Conservation (phyloP, 2,113 vertebrate species). For the Phalacrocorax carbo region DNA sequence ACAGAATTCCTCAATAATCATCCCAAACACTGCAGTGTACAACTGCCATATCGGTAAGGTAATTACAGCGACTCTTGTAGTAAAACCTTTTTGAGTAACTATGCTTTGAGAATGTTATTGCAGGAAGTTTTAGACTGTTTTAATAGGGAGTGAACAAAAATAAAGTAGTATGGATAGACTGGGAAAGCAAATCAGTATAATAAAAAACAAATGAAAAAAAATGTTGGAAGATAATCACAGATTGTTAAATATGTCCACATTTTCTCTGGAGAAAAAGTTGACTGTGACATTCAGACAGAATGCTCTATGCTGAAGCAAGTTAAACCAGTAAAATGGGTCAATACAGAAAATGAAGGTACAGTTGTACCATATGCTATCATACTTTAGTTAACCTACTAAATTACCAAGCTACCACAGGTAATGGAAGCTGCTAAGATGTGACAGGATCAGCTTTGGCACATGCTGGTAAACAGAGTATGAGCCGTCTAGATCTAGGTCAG, state of each 20-base stretch:
- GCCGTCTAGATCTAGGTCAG: background rate
- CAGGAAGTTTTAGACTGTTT: background rate
- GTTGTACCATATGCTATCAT: background rate
- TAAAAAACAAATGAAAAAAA: background rate
- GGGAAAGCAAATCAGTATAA: background rate
- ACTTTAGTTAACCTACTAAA: background rate
- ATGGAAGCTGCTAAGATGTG: background rate
- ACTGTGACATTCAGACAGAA: background rate
- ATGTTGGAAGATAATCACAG: background rate
- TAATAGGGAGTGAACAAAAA: background rate
- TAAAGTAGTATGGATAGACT: background rate
- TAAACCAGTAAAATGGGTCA: background rate
- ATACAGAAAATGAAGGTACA: background rate
- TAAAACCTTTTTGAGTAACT: background rate
- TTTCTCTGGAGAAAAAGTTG: background rate
- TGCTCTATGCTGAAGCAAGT: background rate
- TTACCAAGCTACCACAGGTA: background rate
- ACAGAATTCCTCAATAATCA: constrained; percentile 12
- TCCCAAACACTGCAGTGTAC: background rate
- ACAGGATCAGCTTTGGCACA: background rate
- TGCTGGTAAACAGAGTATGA: background rate
- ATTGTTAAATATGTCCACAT: background rate
- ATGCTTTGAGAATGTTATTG: background rate
- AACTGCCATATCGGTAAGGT: background rate
- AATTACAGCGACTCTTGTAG: background rate